Evolutionary conservation across 1,140 invertebrate species (phyloP).

Genomic region (Nylanderia fulva): DNA sequence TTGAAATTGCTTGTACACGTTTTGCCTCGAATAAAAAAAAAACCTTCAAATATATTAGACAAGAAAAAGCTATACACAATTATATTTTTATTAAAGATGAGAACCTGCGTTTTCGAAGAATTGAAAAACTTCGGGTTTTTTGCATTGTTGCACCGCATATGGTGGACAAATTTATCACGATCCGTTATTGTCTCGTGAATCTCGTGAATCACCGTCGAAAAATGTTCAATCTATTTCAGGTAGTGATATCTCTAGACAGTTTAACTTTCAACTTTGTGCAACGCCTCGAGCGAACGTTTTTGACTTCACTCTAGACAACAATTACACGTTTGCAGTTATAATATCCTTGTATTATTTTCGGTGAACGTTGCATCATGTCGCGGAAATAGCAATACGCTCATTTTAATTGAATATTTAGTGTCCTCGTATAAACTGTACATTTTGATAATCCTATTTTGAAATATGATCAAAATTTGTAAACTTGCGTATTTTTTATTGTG

Average conservation of each 20-base stretch:
- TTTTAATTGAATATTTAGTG: background rate
- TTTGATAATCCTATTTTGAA: background rate
- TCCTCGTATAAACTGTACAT: background rate
- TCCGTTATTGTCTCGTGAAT: too few species aligned
- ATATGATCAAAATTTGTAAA: background rate
- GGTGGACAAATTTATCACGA: too few species aligned
- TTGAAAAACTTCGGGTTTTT: background rate
- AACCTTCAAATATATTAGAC: background rate
- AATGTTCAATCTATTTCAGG: conserved; percentile 62
- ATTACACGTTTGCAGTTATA: background rate
- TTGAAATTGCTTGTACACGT: background rate
- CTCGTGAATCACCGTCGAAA: conserved; percentile 75
- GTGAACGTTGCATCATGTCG: background rate
- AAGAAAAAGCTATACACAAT: background rate
- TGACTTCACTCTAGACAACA: conserved; percentile 17
- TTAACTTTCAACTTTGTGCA: conserved; percentile 22
- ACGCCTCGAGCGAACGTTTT: background rate
- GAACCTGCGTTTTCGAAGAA: background rate
- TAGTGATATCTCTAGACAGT: conserved; percentile 2
- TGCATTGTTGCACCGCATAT: conserved; percentile 49
- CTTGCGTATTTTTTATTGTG: background rate
- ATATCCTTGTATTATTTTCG: background rate
- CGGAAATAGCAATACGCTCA: background rate
- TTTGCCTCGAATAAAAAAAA: background rate
- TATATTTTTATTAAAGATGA: background rate